These are phyloP conservation scores for Seriola aureovittata DNA, from an alignment of 2,113 vertebrate genomes.

Conservation along the genomic window DNA sequence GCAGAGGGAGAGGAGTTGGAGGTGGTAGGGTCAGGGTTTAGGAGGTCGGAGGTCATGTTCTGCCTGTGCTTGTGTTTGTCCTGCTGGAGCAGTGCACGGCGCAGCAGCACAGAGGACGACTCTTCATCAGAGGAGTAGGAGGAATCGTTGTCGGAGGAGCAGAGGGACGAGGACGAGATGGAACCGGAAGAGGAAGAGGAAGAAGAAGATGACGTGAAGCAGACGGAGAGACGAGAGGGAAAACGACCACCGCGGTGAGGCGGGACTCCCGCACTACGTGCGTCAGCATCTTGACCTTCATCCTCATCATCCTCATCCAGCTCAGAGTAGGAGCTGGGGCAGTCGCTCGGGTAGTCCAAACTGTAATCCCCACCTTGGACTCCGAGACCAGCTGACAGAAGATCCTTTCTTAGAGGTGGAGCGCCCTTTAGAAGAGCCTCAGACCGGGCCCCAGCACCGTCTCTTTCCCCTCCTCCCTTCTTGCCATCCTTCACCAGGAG, in stretches of 20 bases:
- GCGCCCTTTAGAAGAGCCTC: slow-evolving; percentile 85
- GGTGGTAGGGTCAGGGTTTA: slow-evolving; percentile 73
- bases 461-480: slow-evolving; percentile 79
- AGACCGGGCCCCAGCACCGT: slow-evolving; percentile 68
- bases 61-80: slow-evolving; percentile 79
- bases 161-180: slow-evolving; percentile 94
- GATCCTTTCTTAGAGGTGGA: slow-evolving; percentile 86
- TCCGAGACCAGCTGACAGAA: slow-evolving; percentile 66
- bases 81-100: slow-evolving; percentile 92
- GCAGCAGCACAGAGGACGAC: slow-evolving; percentile 91
- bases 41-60: slow-evolving; percentile 80
- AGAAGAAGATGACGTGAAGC: slow-evolving; percentile 94
- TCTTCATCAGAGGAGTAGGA: slow-evolving; percentile 96
- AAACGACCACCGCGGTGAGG: slow-evolving; percentile 86
- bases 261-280: slow-evolving; percentile 29
- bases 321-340: slow-evolving; percentile 95
- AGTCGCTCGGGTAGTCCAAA: slow-evolving; percentile 93
- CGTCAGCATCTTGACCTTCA: slow-evolving; percentile 83
- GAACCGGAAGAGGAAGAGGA: slow-evolving; percentile 95
- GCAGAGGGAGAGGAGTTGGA: slow-evolving; percentile 61
- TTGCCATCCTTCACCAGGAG: slow-evolving; percentile 88
- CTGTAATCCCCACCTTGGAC: slow-evolving; percentile 85
- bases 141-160: slow-evolving; percentile 96
- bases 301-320: slow-evolving; percentile 92
- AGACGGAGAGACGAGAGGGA: slow-evolving; percentile 90